These are phyloP conservation scores for Scalopus aquaticus DNA, from an alignment of 2,113 vertebrate genomes.

Conservation along the genomic window DNA sequence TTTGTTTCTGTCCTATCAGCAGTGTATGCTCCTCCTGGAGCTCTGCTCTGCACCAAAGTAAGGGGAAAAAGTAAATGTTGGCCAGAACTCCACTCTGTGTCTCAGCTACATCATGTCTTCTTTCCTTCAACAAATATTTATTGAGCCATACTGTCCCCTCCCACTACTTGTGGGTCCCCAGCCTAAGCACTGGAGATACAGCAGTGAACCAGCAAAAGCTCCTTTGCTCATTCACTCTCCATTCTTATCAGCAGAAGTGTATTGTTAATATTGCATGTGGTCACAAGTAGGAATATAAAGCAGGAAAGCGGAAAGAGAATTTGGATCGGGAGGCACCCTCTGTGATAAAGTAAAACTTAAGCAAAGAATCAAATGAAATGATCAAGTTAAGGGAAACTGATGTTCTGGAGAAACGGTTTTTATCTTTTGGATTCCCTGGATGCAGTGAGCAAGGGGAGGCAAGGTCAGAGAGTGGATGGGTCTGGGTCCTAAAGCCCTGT, in stretches of 20 bases:
- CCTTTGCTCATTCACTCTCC: not conserved
- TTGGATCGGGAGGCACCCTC: not conserved
- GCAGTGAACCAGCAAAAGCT: not conserved
- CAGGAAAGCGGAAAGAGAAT: not conserved
- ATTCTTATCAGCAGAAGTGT: not conserved
- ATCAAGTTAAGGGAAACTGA: not conserved
- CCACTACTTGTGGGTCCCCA: not conserved
- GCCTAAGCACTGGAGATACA: not conserved
- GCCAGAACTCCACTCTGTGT: not conserved
- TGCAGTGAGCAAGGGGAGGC: not conserved
- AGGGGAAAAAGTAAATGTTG: not conserved
- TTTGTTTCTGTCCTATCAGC: slow-evolving; percentile 10
- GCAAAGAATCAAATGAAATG: not conserved
- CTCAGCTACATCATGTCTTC: not conserved
- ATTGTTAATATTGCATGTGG: not conserved
- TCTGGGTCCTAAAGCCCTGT: not conserved
- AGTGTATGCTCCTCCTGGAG: not conserved
- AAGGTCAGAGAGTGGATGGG: not conserved
- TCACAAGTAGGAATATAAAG: not conserved
- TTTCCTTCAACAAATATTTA: not conserved
- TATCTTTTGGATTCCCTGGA: accelerated
- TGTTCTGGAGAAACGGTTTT: not conserved
- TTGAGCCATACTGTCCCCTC: accelerated
- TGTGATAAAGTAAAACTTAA: not conserved
- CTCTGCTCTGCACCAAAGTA: not conserved